Conservation (phyloP, 2,113 vertebrate genomes). For the Vireo altiloquus region DNA sequence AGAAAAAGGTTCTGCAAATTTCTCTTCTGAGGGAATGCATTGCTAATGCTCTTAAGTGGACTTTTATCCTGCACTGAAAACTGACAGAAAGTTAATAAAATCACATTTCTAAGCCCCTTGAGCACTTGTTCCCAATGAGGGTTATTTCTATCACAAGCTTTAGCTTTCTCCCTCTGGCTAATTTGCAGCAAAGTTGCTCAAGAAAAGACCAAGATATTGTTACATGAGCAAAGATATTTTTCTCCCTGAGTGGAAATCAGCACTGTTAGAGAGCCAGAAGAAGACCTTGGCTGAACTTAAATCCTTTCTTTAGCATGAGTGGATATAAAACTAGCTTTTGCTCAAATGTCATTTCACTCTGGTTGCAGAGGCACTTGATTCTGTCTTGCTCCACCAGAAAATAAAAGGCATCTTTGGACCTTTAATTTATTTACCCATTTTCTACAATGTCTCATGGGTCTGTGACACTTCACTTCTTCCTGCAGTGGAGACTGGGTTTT, state of each 20-base stretch:
- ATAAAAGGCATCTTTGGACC: neutral
- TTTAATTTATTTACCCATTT: neutral
- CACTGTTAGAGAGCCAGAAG: neutral
- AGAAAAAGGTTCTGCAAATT: neutral
- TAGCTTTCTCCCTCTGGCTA: neutral
- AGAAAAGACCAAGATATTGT: neutral
- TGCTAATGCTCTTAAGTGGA: neutral
- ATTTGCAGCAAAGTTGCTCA: neutral
- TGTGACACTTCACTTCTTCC: neutral
- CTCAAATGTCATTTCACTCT: neutral
- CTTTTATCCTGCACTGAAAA: neutral
- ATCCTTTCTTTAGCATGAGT: neutral
- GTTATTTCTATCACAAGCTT: neutral
- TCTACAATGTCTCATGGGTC: neutral
- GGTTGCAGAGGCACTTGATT: neutral
- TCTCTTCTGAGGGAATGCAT: neutral
- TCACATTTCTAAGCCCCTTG: neutral
- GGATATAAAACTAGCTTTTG: neutral
- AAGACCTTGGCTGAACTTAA: neutral
- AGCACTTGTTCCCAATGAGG: neutral
- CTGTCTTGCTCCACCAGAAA: neutral
- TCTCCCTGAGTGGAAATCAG: neutral
- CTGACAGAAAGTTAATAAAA: constrained; percentile 7
- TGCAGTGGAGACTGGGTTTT: neutral
- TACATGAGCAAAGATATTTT: neutral